Base-by-base conservation (phyloP, 2,888 invertebrate species). In the Camptogramma bilineatum region DNA sequence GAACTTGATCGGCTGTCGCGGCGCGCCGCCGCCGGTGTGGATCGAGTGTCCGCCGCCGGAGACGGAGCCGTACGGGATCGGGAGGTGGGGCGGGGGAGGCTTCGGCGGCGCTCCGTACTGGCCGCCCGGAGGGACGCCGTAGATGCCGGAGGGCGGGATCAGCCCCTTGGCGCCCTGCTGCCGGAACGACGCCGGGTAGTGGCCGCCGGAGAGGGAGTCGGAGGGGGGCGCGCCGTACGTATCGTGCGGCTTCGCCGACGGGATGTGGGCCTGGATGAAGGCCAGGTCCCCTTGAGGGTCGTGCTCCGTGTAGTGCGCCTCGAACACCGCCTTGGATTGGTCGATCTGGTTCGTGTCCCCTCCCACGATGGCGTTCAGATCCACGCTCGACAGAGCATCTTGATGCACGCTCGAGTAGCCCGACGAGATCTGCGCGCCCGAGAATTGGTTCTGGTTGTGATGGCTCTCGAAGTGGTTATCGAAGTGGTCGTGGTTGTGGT, bases 1-100 rank as follows among this genome's bases (percentile, higher is more conserved):
- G 83, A 96, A 96, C 70, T 95, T 94, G 4, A 96, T 94, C 0
- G 97, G 97, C 34, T 93, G 93, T 76, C 91, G 93, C 0, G 95
- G 95, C 0, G 82, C 81, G 52, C 81, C 86, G 1, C 90, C 87
- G 1, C 93, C 91, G 0, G 91, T 80, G 68, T 88, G 85, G 34
- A 85, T 82, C 0, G 90, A 81, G 65, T 88, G 87, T 0, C 89
- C 88, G 0, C 93, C 93, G 4, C 93, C 93, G 0, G 93, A 90
- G 57, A 85, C 82, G 0, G 86, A 80, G 0, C 93, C 93, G 57
- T 92, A 93, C 0, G 92, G 90, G 1, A 93, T 81, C 0, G 93
- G 91, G 0, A 93, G 71, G 63, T 91, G 81, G 0, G 83, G 60
- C 9, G 85, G 82, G 0, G 76, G 79, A 0, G 81, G 84, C 21